Base-by-base conservation (phyloP, 2,888 invertebrate genomes). In the Melanotus villosus region DNA sequence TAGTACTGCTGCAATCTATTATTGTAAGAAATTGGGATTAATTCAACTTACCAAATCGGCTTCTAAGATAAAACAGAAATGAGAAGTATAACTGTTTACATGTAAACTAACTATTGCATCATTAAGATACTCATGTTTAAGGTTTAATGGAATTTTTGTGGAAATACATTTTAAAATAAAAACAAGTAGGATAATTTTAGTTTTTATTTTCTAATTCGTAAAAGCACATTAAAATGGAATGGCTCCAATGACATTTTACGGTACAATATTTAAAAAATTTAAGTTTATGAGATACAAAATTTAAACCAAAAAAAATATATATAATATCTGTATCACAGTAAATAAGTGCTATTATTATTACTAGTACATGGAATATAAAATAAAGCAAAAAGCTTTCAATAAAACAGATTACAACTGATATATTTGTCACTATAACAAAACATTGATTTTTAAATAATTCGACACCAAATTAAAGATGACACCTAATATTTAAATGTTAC, bases 201-300 rank as follows among this genome's bases (percentile, higher is more conserved):
- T n/a, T n/a, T n/a, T 58, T 58, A 14, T 58, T 58, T 43, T 41
- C 43, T 58, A 47, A 47, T 47, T 34, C 16, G n/a, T 47, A 47
- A 41, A 60, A 54, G 57, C 54, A 56, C 64, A 65, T 34, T 38
- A 45, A 65, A 56, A 65, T 65, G 64, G 56, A 65, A 57, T 65
- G 56, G 18, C n/a, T 56, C 34, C 12, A 34, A 34, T 34, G 32
- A 32, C 10, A 32, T 32, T 21, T 45, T 18, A 19, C 26, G 10
- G 19, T 43, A 30, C 14, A n/a, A 30, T 21, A 21, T 34, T 18
- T 60, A 47, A 19, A 26, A 47, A 60, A 26, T 21, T 26, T 47
- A 45, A 45, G 16, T 16, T 16, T 10, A 26, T 26, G 2, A 18
- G 1, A 21, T 21, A n/a, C 23, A 47, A 47, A 50, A 50, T 23